phyloP scores from a whole-genome alignment of 2,797 vertebrate genomes.

The Neosalanx taihuensis region DNA sequence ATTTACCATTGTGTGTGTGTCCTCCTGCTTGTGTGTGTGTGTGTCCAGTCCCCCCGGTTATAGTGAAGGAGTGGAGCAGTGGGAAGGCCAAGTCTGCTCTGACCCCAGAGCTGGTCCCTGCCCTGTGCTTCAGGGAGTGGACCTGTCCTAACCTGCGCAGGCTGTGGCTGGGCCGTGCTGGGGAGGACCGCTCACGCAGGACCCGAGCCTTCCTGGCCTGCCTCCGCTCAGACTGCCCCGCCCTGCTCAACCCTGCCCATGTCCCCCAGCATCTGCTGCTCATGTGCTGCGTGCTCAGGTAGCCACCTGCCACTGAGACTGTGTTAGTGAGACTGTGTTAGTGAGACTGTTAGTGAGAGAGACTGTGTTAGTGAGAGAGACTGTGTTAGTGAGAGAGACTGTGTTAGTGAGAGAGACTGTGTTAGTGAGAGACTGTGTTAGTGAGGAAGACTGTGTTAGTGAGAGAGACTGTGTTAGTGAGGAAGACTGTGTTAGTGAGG shows the following conservation, averaged over 20 bases:
- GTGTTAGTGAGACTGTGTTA: too few relatives aligned
- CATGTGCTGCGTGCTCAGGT: constrained; percentile 94
- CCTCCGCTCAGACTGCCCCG: constrained; percentile 88
- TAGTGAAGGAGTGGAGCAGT: constrained; percentile 91
- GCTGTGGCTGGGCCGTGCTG: constrained; percentile 88
- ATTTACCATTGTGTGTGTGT: neutral
- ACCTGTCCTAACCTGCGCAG: constrained; percentile 90
- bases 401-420: too few relatives aligned
- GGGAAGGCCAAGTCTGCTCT: constrained; percentile 91
- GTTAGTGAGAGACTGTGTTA: too few relatives aligned
- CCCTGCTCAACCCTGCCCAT: constrained; percentile 88
- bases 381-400: too few relatives aligned
- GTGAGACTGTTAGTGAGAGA: too few relatives aligned
- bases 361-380: too few relatives aligned
- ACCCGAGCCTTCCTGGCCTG: constrained; percentile 91
- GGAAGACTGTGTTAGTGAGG: too few relatives aligned
- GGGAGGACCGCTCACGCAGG: constrained; percentile 88
- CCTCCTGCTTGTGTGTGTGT: neutral
- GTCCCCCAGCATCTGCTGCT: constrained; percentile 91
- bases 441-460: too few relatives aligned
- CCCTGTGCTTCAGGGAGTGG: constrained; percentile 90
- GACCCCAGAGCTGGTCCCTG: constrained; percentile 88
- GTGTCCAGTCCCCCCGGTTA: constrained; percentile 82
- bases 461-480: too few relatives aligned
- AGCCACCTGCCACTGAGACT: constrained; percentile 7